phyloP scores from a whole-genome alignment of 2,888 invertebrate species.

The Adineta ricciae region DNA sequence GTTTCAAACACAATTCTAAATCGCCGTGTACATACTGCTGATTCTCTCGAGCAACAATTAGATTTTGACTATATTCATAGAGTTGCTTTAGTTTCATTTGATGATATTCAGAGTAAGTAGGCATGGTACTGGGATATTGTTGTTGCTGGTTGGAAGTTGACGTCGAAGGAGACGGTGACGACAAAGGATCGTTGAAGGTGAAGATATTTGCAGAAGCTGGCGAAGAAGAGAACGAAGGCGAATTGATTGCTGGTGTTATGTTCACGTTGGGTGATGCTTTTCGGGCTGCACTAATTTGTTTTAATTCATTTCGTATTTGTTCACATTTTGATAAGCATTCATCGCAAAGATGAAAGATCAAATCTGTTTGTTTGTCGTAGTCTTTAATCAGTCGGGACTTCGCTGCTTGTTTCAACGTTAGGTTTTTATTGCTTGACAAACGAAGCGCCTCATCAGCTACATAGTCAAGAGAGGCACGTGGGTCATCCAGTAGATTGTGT shows the following conservation, averaged over 20 bases:
- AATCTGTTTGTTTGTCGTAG: not conserved
- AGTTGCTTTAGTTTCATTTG: not conserved
- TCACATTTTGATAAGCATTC: not conserved
- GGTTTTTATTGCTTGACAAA: not conserved
- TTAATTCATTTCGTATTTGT: not conserved
- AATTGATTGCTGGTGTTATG: not conserved
- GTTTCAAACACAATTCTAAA: not conserved
- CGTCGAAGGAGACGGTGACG: not conserved
- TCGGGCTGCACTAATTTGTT: not conserved
- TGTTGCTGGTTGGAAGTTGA: not conserved
- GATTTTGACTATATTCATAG: not conserved
- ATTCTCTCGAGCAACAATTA: not conserved
- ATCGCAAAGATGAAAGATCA: not conserved
- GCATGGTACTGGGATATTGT: not conserved
- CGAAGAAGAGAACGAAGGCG: not conserved
- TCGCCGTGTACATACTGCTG: not conserved
- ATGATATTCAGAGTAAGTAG: not conserved
- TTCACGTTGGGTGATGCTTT: not conserved
- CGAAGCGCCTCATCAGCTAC: not conserved
- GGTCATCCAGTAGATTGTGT: not conserved
- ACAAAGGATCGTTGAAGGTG: not conserved
- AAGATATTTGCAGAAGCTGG: not conserved
- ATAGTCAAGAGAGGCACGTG: not conserved
- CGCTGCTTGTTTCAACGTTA: not conserved
- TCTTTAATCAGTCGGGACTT: not conserved